These are phyloP conservation scores for Chironomus riparius DNA, from an alignment of 2,888 invertebrate genomes.

Conservation along the genomic window DNA sequence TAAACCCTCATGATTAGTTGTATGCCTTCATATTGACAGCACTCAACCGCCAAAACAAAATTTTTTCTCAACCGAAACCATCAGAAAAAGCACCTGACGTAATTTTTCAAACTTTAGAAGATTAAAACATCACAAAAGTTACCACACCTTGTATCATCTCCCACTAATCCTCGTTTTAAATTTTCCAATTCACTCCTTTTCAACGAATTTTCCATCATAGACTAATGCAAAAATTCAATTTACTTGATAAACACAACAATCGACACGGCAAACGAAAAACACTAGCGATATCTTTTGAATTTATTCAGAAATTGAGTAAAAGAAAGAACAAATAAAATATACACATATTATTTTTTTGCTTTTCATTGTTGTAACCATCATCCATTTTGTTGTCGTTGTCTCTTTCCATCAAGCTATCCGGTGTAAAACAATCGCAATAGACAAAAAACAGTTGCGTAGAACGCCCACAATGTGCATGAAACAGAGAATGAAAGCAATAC, in stretches of 20 bases:
- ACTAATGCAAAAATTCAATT: not conserved
- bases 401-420: constrained; percentile 7
- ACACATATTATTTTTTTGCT: constrained; percentile 1
- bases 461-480: constrained; percentile 17
- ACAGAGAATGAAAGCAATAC: not conserved
- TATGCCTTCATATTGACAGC: too few relatives aligned
- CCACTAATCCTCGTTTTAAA: too few relatives aligned
- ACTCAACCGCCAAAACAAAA: too few relatives aligned
- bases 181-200: not conserved
- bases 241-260: not conserved
- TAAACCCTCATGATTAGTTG: too few relatives aligned
- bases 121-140: too few relatives aligned
- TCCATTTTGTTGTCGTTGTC: constrained; percentile 26
- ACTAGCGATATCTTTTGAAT: constrained; percentile 25
- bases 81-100: too few relatives aligned
- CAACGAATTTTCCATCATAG: not conserved
- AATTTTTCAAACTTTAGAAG: too few relatives aligned
- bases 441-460: constrained; percentile 26
- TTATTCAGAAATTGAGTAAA: constrained; percentile 9
- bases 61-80: too few relatives aligned
- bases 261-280: not conserved
- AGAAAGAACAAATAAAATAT: not conserved
- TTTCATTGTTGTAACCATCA: constrained; percentile 11
- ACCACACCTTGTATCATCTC: too few relatives aligned
- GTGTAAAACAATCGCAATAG: constrained; percentile 27